phyloP scores from a whole-genome alignment of 2,113 vertebrate species.

The Callaeas wilsoni region DNA sequence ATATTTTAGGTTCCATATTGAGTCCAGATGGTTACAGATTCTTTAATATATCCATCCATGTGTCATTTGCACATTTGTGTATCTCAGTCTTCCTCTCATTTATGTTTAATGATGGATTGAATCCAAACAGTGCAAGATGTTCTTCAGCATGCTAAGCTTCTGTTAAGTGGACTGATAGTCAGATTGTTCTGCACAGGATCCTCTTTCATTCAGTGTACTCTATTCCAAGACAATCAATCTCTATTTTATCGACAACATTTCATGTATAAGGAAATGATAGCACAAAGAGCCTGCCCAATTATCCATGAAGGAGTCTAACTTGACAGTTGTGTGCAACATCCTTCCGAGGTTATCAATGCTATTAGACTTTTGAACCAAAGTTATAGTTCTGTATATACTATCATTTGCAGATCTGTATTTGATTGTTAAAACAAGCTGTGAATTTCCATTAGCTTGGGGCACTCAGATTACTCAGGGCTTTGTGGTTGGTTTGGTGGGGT shows the following conservation, averaged over 20 bases:
- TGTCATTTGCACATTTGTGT: slow-evolving; percentile 67
- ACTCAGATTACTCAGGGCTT: background rate
- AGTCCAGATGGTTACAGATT: slow-evolving; percentile 73
- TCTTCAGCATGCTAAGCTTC: slow-evolving; percentile 66
- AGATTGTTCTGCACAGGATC: background rate
- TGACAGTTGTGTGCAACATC: background rate
- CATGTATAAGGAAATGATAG: background rate
- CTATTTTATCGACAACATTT: background rate
- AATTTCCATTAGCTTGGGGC: background rate
- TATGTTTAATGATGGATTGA: slow-evolving; percentile 72
- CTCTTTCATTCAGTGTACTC: background rate
- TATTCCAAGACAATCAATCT: background rate
- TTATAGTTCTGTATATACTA: background rate
- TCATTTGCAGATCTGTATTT: background rate
- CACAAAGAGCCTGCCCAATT: background rate
- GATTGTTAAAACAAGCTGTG: background rate
- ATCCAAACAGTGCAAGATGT: slow-evolving; percentile 77
- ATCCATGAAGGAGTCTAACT: background rate
- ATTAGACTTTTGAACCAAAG: background rate
- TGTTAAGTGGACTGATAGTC: slow-evolving; percentile 50
- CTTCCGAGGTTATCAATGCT: background rate
- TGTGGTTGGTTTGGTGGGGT: accelerated
- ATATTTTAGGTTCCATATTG: slow-evolving; percentile 65
- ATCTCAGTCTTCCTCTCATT: slow-evolving; percentile 64
- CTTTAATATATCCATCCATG: slow-evolving; percentile 67